Evolutionary conservation across 2,888 invertebrate genomes (phyloP), one percentile per base, ranked within the genome.

Genomic region (Leucozona laternaria): DNA sequence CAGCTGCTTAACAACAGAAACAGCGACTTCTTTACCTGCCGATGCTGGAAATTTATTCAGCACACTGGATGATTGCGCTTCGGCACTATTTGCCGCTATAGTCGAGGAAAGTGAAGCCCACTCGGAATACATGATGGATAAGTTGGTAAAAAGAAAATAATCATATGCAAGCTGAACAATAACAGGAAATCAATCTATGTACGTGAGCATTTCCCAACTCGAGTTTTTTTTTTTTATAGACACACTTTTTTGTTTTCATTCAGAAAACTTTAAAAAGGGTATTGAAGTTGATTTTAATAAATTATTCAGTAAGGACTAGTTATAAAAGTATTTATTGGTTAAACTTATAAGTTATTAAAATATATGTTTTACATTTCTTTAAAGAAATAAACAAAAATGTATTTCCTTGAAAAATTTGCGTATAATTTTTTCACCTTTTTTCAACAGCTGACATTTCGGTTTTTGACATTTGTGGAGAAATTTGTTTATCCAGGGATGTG

Each of bases 1-100:
- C 62, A 95, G 92, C 89, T 94, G 94, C 88, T 94, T 94, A 0
- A 95, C 95, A 34, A 95, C 94, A 3, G 94, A 93, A 31, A 94
- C 92, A 0, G 95, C 94, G 10, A 95, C 95, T 89, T 95, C 95
- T 79, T 94, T 93, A 6, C 95, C 95, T 66, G 94, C 94, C 58
- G 93, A 92, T 5, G 93, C 91, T 15, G 95, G 94, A 89, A 95
- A 94, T 89, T 94, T 95, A 89, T 94, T 94, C 11, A 95, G 91
- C 2, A 95, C 95, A 89, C 94, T 94, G 60, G 92, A 92, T 37
- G 93, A 92, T 81, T 94, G 93, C 15, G 93, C 93, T 17, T 93
- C 93, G 80, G 93, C 93, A 88, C 93, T 93, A 88, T 93, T 93
- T 34, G 92, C 90, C 43, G 90, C 91, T 57, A 94, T 93, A 68